These are phyloP conservation scores for Rhingia rostrata DNA, from an alignment of 2,888 invertebrate genomes.

Conservation along the genomic window DNA sequence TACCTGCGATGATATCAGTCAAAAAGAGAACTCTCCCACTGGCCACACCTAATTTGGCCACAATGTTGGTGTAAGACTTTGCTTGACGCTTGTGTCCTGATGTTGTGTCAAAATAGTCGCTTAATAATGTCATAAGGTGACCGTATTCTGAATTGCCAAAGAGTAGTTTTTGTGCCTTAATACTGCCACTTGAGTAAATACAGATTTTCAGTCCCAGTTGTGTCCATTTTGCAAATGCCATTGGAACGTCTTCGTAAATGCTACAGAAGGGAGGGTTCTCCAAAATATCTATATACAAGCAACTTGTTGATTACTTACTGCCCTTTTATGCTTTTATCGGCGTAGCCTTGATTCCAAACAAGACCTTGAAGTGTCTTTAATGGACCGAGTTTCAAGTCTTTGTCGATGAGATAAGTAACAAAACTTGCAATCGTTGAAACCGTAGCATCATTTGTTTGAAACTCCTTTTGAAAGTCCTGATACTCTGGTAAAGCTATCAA, in stretches of 20 bases:
- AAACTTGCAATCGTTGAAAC: constrained; percentile 87
- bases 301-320: constrained; percentile 90
- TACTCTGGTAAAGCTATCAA: constrained; percentile 84
- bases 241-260: constrained; percentile 93
- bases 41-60: constrained; percentile 85
- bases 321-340: constrained; percentile 89
- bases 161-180: constrained; percentile 94
- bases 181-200: constrained; percentile 96
- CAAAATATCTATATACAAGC: no score
- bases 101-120: constrained; percentile 93
- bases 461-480: constrained; percentile 71
- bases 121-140: constrained; percentile 88
- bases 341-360: constrained; percentile 94
- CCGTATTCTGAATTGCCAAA: constrained; percentile 91
- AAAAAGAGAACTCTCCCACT: constrained; percentile 91
- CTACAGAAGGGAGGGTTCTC: constrained; percentile 83
- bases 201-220: constrained; percentile 88
- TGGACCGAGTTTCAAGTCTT: constrained; percentile 90
- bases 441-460: constrained; percentile 77
- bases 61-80: constrained; percentile 91
- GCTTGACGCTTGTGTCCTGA: constrained; percentile 91
- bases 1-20: constrained; percentile 93
- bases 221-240: constrained; percentile 89
- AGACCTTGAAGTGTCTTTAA: constrained; percentile 95
- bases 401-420: constrained; percentile 91